Evolutionary conservation across 2,888 invertebrate genomes (phyloP).

Genomic region (Muschampia plurimacula): DNA sequence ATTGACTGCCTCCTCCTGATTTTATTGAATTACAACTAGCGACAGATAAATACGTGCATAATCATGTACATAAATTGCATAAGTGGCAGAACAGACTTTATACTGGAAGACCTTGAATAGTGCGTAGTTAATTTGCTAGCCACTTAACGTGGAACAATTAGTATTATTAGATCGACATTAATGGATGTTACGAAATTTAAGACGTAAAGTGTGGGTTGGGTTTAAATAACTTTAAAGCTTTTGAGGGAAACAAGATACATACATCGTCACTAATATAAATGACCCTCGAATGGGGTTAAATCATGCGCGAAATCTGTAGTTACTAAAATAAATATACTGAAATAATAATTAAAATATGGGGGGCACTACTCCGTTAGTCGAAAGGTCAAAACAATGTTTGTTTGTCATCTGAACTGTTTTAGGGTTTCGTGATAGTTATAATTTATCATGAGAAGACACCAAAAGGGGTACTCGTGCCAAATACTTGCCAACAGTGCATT

Average conservation of each 20-base stretch:
- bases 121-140: slow-evolving; percentile 7
- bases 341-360: slow-evolving; percentile 15
- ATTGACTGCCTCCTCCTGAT: slow-evolving; percentile 56
- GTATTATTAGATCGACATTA: slow-evolving; percentile 19
- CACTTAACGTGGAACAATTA: slow-evolving; percentile 1
- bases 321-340: slow-evolving; percentile 11
- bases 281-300: slow-evolving; percentile 20
- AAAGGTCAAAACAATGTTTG: background rate
- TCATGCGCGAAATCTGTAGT: slow-evolving; percentile 13
- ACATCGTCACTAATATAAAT: slow-evolving; percentile 27
- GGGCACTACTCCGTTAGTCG: slow-evolving; percentile 6
- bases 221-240: slow-evolving; percentile 25
- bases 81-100: slow-evolving; percentile 4
- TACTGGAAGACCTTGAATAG: slow-evolving; percentile 8
- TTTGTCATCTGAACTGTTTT: slow-evolving; percentile 19
- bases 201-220: background rate
- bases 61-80: slow-evolving; percentile 53
- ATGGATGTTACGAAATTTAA: slow-evolving; percentile 6
- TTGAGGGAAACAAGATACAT: slow-evolving; percentile 26
- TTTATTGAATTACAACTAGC: slow-evolving; percentile 60
- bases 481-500: slow-evolving; percentile 16
- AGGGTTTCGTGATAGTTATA: slow-evolving; percentile 16
- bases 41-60: slow-evolving; percentile 56
- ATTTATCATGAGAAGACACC: slow-evolving; percentile 12
- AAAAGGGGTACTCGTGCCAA: slow-evolving; percentile 18